Evolutionary conservation across 2,113 vertebrate species (phyloP), one percentile per base, ranked within the genome.

Genomic region (Onychostoma macrolepis): DNA sequence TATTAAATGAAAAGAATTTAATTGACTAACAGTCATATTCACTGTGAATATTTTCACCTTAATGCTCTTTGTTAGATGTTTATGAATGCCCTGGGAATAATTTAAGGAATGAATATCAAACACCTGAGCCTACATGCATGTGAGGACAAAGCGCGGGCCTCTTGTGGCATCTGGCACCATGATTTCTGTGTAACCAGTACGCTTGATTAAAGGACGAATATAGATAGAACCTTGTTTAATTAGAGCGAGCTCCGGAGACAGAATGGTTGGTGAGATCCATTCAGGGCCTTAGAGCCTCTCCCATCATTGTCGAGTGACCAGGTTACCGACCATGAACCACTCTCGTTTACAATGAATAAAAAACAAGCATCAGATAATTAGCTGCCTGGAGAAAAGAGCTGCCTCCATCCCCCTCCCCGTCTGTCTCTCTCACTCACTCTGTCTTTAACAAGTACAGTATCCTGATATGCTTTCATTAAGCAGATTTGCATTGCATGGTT

Each of bases 401-500:
- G 26, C 61, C 43, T 53, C 58, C 28, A 24, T 36, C 38, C 26
- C 50, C 65, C 50, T 65, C 26, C 26, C 67, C 63, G 2, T 65
- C 24, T 24, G 7, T 43, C 21, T 26, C 13, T 45, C 36, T 43
- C 63, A 43, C 28, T 63, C 77, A 36, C 28, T 58, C 65, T 24
- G 63, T 50, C 50, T 43, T 80, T 86, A 71, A 80, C 63, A 56
- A 86, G 76, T 80, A 56, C 78, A 50, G 17, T 50, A 50, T 77
- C 4, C 56, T 61, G 26, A 77, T 83, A 83, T 63, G 38, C 71
- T 38, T 50, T 79, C 76, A 87, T 74, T 76, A 74, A 74, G 48
- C 82, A 24, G 67, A 84, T 84, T 84, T 84, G 41, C 71, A 53
- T 83, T 83, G 56, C 69, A 87, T 63, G 80, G 63, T 76, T 83